phyloP scores from a whole-genome alignment of 2,113 vertebrate species.

The Anthoscopus minutus region DNA sequence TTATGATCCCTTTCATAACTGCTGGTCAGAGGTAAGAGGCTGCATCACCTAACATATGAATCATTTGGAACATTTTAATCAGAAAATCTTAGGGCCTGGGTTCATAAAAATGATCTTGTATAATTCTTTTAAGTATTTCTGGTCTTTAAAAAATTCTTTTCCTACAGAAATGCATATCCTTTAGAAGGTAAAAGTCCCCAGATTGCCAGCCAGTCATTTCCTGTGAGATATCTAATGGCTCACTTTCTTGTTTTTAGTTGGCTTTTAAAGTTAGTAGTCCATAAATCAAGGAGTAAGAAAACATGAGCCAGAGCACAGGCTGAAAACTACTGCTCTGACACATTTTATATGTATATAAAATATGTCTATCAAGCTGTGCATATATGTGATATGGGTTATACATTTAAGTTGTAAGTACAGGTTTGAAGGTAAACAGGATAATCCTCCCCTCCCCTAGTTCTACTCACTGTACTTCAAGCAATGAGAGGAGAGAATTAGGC shows the following conservation, averaged over 20 bases:
- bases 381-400: not conserved
- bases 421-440: not conserved
- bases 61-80: not conserved
- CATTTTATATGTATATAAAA: not conserved
- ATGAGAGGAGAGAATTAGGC: not conserved
- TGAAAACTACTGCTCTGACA: not conserved
- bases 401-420: not conserved
- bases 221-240: not conserved
- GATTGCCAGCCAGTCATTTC: not conserved
- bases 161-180: not conserved
- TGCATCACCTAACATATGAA: not conserved
- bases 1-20: slow-evolving; percentile 95
- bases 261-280: not conserved
- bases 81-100: not conserved
- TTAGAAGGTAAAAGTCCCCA: not conserved
- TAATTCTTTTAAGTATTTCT: not conserved
- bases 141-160: not conserved
- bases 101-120: not conserved
- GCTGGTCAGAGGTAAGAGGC: slow-evolving; percentile 85
- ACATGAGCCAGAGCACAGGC: not conserved
- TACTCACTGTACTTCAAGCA: not conserved
- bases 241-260: not conserved
- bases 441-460: not conserved
- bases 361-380: not conserved
- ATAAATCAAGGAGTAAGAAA: not conserved